Base-by-base conservation (phyloP, 2,113 vertebrate species). In the Stegastes partitus region DNA sequence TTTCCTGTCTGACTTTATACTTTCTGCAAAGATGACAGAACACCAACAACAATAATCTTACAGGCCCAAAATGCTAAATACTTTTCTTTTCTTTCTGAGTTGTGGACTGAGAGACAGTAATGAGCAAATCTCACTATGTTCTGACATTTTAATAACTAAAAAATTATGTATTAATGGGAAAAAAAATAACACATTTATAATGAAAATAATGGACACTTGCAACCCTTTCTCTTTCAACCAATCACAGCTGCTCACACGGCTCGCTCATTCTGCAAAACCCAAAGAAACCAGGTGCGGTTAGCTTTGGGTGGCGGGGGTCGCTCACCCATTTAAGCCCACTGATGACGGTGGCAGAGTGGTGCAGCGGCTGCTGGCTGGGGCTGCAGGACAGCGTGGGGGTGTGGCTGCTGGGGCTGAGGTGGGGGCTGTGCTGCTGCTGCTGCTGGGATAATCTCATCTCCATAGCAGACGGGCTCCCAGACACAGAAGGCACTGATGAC, bases 401-500 rank as follows among this genome's bases (percentile, higher is more conserved):
- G 59, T 95, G 93, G 91, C 95, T 94, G 19, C 92, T 84, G 0
- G 95, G 96, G 74, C 96, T 97, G 89, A 93, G 87, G 7, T 95
- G 94, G 79, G 96, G 96, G 93, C 95, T 98, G 71, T 90, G 84
- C 90, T 86, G 91, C 65, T 90, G 77, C 66, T 91, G 82, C 12
- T 91, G 83, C 81, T 90, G 79, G 72, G 49, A 93, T 73, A 31
- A 71, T 89, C 91, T 96, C 95, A 92, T 96, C 91, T 97, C 96
- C 16, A 66, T 76, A 37, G 92, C 49, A 26, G 94, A 84, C 49
- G 94, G 87, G 83, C 94, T 94, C 64, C 91, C 92, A 84, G 94
- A 90, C 82, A 95, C 90, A 77, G 96, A 98, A 99, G 98, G 98
- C 97, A 99, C 97, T 92, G 96, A 92, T 87, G 94, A 91, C 90